These are phyloP conservation scores for Agrenia bidenticulata DNA, from an alignment of 2,888 invertebrate genomes.

Conservation along the genomic window DNA sequence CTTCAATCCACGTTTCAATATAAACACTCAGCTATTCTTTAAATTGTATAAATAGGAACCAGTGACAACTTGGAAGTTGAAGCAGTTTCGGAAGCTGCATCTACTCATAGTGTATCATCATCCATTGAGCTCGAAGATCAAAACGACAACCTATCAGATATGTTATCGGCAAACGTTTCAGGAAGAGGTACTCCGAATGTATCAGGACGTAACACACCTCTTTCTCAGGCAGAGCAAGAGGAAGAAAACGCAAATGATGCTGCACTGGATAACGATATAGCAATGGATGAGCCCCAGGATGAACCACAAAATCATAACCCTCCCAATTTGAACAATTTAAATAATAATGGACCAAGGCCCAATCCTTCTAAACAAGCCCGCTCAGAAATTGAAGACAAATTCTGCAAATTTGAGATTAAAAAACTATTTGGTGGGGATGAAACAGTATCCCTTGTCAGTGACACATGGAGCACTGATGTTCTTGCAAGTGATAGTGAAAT, in stretches of 20 bases:
- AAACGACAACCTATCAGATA: slow-evolving; percentile 92
- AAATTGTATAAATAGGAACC: slow-evolving; percentile 60
- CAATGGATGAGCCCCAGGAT: slow-evolving; percentile 39
- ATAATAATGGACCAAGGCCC: slow-evolving; percentile 39
- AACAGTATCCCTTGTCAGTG: slow-evolving; percentile 93
- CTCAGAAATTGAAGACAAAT: slow-evolving; percentile 96
- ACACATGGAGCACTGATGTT: slow-evolving; percentile 99
- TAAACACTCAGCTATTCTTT: no score
- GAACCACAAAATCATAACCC: slow-evolving; percentile 43
- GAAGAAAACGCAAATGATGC: slow-evolving; percentile 57
- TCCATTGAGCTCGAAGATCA: slow-evolving; percentile 77
- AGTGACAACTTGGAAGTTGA: slow-evolving; percentile 95
- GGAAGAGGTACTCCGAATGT: slow-evolving; percentile 93
- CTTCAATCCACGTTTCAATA: no score
- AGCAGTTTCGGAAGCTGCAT: slow-evolving; percentile 92
- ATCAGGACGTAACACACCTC: slow-evolving; percentile 93
- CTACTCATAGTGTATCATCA: slow-evolving; percentile 86
- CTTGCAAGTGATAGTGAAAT: slow-evolving; percentile 95
- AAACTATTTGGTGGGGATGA: slow-evolving; percentile 76
- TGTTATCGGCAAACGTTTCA: slow-evolving; percentile 93
- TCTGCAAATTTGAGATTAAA: slow-evolving; percentile 96
- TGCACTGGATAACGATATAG: slow-evolving; percentile 34
- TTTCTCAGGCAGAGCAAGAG: slow-evolving; percentile 71
- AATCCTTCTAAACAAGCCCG: slow-evolving; percentile 66
- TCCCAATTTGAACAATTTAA: slow-evolving; percentile 50